Base-by-base conservation (phyloP, 1,140 invertebrate species). In the Drosophila pseudoobscura region DNA sequence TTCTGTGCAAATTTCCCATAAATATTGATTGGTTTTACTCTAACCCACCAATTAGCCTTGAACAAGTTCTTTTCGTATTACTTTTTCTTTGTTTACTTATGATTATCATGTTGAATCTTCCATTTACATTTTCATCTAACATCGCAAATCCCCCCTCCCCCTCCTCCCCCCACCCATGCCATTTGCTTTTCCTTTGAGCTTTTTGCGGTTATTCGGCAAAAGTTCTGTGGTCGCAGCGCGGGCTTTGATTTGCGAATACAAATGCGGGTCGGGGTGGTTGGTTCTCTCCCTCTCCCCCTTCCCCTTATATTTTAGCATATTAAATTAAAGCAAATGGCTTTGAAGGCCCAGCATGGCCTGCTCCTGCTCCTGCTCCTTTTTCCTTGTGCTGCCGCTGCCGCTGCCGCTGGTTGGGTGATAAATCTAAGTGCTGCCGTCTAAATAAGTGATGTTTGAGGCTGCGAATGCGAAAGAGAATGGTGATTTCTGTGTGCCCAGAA, bases 271-370 rank as follows among this genome's bases (percentile, higher is more conserved):
- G 24, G 65, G 60, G 31, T 24, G 35, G 9, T 11, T 20, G 20
- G 3, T 13, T 39, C 35, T 0, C 11, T 4, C 20, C 20, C 20
- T 39, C 2, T 11, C 35, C 35, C 0, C 4, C 11, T 0, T 3
- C 64, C 58, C 60, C 69, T 58, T 80, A 71, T 85, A 87, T 87
- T 87, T 85, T 82, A 87, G 82, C 82, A 85, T 85, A 87, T 80
- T 85, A 85, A 87, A 85, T 85, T 87, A 82, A 87, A 87, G 82
- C 69, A 70, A 85, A 80, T 85, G 80, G 73, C 63, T 71, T 47
- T 62, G 55, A 63, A 57, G 49, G 54, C 47, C 9, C 44, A 61
- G 57, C 46, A 26, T 53, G 24, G 26, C 13, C 29, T 3, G 1
- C 29, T 31, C 6, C 29, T 31, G 7, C 6, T 31, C 7, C 29